A percentile compares a stretch with the other conserved stretches of the same genome.
Conservation (phyloP, 2,888 invertebrate species). For the Tipula confusa region DNA sequence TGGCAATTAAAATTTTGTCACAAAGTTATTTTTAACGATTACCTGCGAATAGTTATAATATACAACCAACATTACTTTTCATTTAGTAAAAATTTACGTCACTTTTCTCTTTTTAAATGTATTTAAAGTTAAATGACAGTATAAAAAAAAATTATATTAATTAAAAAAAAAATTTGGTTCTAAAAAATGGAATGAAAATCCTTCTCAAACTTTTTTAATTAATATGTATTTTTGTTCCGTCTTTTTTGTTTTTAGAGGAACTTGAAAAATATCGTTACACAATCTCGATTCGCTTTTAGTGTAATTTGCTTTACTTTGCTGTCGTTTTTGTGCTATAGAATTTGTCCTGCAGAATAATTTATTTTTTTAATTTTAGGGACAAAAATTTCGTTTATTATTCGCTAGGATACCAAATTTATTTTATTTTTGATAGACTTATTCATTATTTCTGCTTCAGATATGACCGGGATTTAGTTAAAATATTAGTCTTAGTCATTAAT, state of each 20-base stretch:
- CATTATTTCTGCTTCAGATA: background rate
- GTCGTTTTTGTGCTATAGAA: background rate
- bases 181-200: background rate
- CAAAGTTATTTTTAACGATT: background rate
- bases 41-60: background rate
- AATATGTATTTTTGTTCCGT: background rate
- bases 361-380: background rate
- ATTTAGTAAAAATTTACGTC: background rate
- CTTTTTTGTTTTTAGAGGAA: background rate
- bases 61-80: background rate
- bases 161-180: background rate
- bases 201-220: background rate
- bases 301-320: background rate
- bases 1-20: background rate
- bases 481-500: too few relatives aligned
- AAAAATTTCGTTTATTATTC: background rate
- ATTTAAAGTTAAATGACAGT: background rate
- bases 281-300: too few relatives aligned
- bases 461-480: too few relatives aligned
- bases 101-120: background rate
- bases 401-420: background rate
- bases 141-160: background rate
- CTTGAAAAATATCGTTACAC: background rate
- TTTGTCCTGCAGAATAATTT: background rate
- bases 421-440: background rate